Percentiles rank a stretch among this genome's conserved stretches.
phyloP scores from a whole-genome alignment of 2,888 invertebrate genomes.

The Xestia sexstrigata region DNA sequence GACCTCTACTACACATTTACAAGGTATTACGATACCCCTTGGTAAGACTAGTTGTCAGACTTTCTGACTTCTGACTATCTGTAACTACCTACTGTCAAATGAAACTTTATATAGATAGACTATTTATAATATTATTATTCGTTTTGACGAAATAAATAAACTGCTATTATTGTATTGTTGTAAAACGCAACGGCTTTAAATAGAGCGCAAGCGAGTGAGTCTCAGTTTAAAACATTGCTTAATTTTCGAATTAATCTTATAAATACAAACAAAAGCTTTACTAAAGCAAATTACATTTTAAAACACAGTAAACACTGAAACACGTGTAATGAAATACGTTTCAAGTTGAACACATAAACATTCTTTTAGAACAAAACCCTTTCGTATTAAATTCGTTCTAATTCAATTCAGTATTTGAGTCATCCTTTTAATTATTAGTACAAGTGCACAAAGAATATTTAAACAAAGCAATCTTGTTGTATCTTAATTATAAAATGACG shows the following conservation, averaged over 20 bases:
- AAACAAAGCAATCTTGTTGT: conserved; percentile 27
- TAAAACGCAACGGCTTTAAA: not conserved
- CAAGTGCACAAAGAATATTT: conserved; percentile 29
- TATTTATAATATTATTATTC: too few relatives aligned
- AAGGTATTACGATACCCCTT: not conserved
- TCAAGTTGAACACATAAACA: conserved; percentile 11
- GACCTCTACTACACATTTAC: not conserved
- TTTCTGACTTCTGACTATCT: not conserved
- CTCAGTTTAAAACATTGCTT: not conserved
- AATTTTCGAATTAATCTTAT: not conserved
- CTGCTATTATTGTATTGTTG: not conserved
- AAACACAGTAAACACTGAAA: conserved; percentile 29
- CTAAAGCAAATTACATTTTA: conserved; percentile 22
- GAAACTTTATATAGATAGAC: not conserved
- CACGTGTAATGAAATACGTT: conserved; percentile 30
- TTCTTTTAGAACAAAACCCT: conserved; percentile 32
- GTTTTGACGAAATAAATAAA: not conserved
- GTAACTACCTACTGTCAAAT: not conserved
- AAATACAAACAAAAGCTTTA: conserved; percentile 18
- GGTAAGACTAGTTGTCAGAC: not conserved
- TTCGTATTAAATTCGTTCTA: conserved; percentile 34
- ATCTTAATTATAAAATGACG: not conserved
- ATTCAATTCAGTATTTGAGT: conserved; percentile 32
- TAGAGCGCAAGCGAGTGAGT: not conserved
- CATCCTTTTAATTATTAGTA: conserved; percentile 30